Base-by-base conservation (phyloP, 2,113 vertebrate genomes). In the Tinamus guttatus region DNA sequence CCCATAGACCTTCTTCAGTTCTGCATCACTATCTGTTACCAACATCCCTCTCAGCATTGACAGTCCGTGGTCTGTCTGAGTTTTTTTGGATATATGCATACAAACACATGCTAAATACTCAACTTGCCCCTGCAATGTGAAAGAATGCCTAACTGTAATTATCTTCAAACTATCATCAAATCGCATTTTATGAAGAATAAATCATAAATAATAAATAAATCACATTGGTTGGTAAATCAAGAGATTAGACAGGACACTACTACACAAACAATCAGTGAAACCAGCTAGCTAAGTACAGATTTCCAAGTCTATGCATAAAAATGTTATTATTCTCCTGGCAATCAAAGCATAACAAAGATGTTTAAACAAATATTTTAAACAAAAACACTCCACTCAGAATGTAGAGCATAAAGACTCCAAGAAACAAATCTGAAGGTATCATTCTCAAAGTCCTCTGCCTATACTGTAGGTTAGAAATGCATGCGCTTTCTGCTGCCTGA, bases 401-500 rank as follows among this genome's bases (percentile, higher is more conserved):
- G 51, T n/a, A 81, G 27, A 45, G 25, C 51, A 90, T 6, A 87
- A 91, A 67, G 58, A 87, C 80, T 56, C 27, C n/a, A 80, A 73
- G 64, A 91, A 81, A 45, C 84, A 91, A 87, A 91, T 87, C 27
- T 60, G 52, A 85, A 85, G 8, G 0, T 65, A 87, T 58, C 32
- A 43, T 87, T 94, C 45, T 85, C 70, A 27, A 43, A 87, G 38
- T 34, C 62, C 27, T 79, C 73, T 80, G 59, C 16, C 63, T 74
- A 27, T 36, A 67, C 16, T 67, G 60, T 41, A 85, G 78, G 91
- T 94, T 59, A 80, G 65, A 92, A 95, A 87, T 47, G 43, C 22
- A 87, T 77, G 36, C 59, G 81, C 19, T 84, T 96, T 24, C 62
- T 86, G 52, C 62, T 90, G 69, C n/a, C 83, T 94, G 87, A 90